Percentiles rank a stretch among this genome's conserved stretches.
Conservation (phyloP, 2,797 vertebrate species). For the Chelidonichthys spinosus region DNA sequence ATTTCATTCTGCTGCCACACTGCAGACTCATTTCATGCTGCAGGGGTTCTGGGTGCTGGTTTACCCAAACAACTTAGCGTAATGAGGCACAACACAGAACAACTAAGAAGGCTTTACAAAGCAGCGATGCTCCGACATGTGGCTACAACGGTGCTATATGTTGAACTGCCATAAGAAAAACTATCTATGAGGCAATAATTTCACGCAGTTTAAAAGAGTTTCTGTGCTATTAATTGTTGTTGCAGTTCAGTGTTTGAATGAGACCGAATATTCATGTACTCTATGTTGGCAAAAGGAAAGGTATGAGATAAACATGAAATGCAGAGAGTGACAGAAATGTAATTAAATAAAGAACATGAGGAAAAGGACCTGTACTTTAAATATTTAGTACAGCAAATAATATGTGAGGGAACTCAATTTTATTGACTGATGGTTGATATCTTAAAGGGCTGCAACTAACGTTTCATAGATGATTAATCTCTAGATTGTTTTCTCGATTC, state of each 20-base stretch:
- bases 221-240: neutral
- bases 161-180: slow-evolving; percentile 3
- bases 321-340: neutral
- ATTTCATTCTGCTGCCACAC: slow-evolving; percentile 63
- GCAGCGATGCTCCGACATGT: slow-evolving; percentile 52
- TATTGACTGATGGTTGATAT: neutral
- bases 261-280: neutral
- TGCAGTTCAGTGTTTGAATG: slow-evolving; percentile 1
- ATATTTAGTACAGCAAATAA: neutral
- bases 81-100: slow-evolving; percentile 69
- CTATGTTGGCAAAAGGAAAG: neutral
- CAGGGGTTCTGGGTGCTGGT: slow-evolving; percentile 65
- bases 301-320: neutral
- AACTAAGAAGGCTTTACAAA: slow-evolving; percentile 42
- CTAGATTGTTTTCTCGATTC: no score
- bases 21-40: slow-evolving; percentile 71
- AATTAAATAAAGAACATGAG: neutral
- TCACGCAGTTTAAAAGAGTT: neutral
- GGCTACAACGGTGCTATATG: slow-evolving; percentile 28
- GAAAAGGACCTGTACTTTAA: neutral
- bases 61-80: slow-evolving; percentile 77
- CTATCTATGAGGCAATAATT: neutral
- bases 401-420: no score
- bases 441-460: no score
- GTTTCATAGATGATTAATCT: no score